Conservation (phyloP, 2,113 vertebrate genomes). For the Oryzias javanicus region DNA sequence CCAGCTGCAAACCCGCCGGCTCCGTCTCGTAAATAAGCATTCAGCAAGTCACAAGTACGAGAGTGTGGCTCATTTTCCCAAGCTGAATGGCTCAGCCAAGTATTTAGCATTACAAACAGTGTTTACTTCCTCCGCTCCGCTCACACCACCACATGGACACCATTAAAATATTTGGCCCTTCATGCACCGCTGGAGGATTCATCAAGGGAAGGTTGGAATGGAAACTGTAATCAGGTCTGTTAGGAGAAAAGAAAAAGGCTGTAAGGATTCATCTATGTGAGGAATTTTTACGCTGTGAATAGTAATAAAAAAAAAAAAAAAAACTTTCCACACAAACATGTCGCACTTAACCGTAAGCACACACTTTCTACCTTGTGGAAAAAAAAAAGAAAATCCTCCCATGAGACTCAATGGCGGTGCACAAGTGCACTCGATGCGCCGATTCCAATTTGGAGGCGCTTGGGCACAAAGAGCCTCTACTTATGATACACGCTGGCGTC, state of each 20-base stretch:
- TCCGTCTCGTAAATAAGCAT: slow-evolving; percentile 30
- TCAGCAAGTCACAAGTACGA: slow-evolving; percentile 8
- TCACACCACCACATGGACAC: slow-evolving; percentile 23
- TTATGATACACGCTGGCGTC: slow-evolving; percentile 47
- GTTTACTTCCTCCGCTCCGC: slow-evolving; percentile 38
- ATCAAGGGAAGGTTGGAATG: slow-evolving; percentile 29
- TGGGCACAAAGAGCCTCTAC: slow-evolving; percentile 38
- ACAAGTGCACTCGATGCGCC: slow-evolving; percentile 28
- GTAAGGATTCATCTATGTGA: neutral
- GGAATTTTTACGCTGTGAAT: neutral
- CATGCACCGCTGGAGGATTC: slow-evolving; percentile 18
- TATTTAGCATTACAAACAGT: slow-evolving; percentile 51
- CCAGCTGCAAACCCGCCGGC: slow-evolving; percentile 15
- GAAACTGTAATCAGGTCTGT: slow-evolving; percentile 51
- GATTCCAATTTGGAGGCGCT: slow-evolving; percentile 50
- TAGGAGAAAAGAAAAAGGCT: slow-evolving; percentile 7
- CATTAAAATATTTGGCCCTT: slow-evolving; percentile 45
- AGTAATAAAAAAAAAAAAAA: neutral
- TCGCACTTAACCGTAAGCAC: slow-evolving; percentile 14
- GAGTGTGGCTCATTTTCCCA: slow-evolving; percentile 6
- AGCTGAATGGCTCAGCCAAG: slow-evolving; percentile 25
- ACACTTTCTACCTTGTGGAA: slow-evolving; percentile 35
- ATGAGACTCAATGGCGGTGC: slow-evolving; percentile 27
- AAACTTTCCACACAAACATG: neutral
- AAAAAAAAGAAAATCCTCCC: slow-evolving; percentile 42